Conservation (phyloP, 2,888 invertebrate species). For the Sarcophaga carnaria region DNA sequence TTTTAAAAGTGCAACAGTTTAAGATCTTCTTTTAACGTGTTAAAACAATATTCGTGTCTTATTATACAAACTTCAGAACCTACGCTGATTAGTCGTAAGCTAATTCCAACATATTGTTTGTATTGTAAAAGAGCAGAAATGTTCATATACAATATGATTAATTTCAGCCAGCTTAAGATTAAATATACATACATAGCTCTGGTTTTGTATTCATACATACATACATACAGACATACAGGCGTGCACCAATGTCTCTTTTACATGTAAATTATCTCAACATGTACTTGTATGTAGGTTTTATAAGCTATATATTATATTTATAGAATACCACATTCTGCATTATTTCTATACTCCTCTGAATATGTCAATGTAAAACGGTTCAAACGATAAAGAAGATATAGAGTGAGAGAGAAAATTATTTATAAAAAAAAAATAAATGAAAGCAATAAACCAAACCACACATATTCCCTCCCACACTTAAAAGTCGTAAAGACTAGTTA, state of each 20-base stretch:
- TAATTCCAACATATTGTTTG: neutral
- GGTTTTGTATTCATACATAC: neutral
- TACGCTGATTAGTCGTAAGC: neutral
- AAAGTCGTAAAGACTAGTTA: conserved; percentile 48
- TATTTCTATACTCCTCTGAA: conserved; percentile 42
- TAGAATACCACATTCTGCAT: conserved; percentile 24
- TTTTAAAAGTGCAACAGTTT: conserved; percentile 17
- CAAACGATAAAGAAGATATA: conserved; percentile 46
- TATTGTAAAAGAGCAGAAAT: neutral
- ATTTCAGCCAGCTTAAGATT: neutral
- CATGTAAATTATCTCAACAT: conserved; percentile 36
- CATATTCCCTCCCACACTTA: conserved; percentile 59
- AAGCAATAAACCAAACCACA: conserved; percentile 29
- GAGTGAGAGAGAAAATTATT: conserved; percentile 4
- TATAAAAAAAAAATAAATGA: neutral
- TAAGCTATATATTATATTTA: conserved; percentile 29
- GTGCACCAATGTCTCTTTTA: neutral
- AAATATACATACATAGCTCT: neutral
- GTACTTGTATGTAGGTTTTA: conserved; percentile 48
- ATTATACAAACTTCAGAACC: neutral
- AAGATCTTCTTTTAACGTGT: neutral
- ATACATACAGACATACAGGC: neutral
- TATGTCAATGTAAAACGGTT: conserved; percentile 49
- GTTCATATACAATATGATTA: conserved; percentile 8
- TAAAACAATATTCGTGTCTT: neutral